Conservation (phyloP, 2,797 vertebrate species). For the Cyclura pinguis region DNA sequence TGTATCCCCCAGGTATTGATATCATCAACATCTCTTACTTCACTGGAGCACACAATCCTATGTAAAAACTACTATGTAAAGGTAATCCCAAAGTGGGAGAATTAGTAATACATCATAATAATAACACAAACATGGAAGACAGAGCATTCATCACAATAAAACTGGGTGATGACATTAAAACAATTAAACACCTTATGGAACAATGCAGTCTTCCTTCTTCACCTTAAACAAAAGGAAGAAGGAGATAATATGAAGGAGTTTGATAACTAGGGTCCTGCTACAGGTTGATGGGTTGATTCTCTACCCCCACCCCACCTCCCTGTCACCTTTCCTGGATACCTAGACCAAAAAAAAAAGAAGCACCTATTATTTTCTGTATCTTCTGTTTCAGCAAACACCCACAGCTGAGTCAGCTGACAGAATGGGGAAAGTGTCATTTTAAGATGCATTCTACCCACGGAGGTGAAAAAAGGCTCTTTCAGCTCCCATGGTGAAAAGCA, state of each 20-base stretch:
- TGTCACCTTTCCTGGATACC: background rate
- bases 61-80: too few species aligned
- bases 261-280: background rate
- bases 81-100: too few species aligned
- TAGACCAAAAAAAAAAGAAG: background rate
- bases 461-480: background rate
- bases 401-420: background rate
- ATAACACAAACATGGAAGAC: background rate
- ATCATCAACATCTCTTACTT: too few species aligned
- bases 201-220: background rate
- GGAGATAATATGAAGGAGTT: background rate
- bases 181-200: background rate
- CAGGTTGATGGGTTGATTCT: background rate
- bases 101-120: background rate
- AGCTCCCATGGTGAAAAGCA: background rate
- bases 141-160: background rate
- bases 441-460: background rate
- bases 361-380: background rate
- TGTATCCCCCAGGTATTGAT: too few species aligned
- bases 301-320: background rate
- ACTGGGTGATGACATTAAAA: background rate
- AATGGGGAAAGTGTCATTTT: background rate
- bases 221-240: background rate
- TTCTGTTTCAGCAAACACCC: constrained; percentile 21
- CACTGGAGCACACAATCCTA: too few species aligned